Evolutionary conservation across 2,113 vertebrate genomes (phyloP), one percentile per base, ranked within the genome.

Genomic region (Raja brachyura): DNA sequence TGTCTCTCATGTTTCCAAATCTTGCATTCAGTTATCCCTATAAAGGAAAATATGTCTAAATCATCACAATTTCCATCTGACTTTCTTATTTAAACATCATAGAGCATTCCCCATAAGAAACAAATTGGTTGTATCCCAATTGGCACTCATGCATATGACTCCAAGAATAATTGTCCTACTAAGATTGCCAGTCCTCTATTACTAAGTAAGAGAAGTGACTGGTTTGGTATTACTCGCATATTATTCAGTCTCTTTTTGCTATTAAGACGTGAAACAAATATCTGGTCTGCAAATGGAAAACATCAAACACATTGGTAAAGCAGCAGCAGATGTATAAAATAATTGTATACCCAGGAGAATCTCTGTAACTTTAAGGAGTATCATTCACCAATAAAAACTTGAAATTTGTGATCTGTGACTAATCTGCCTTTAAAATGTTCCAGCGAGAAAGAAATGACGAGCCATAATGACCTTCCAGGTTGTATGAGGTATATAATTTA

Each of bases 391-490:
- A 94, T 94, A 95, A 96, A 95, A 94, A 94, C 31, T 61, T 93
- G 97, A 97, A 73, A 97, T 98, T 97, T 97, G 97, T 97, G 97
- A 96, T 96, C 96, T 96, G 97, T 95, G 94, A 96, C 97, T 96
- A 97, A 98, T 97, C 95, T 94, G 94, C 95, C 95, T 93, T 93
- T 96, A 96, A 96, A 97, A 97, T 95, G 95, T 95, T 96, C 94
- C 94, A 95, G 95, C 96, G 97, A 97, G 96, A 96, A 97, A 96
- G 86, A 93, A 95, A 95, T 95, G 95, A 96, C 95, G 54, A 96
- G 96, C 96, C 97, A 96, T 95, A 95, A 97, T 96, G 95, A 95
- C 94, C 94, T 96, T 96, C 96, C 96, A 96, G 93, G 88, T 94
- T 96, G 95, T 94, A 94, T 95, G 94, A 94, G 94, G 94, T 94